Evolutionary conservation across 2,888 invertebrate genomes (phyloP).

Genomic region (Heterodera filipjevi): DNA sequence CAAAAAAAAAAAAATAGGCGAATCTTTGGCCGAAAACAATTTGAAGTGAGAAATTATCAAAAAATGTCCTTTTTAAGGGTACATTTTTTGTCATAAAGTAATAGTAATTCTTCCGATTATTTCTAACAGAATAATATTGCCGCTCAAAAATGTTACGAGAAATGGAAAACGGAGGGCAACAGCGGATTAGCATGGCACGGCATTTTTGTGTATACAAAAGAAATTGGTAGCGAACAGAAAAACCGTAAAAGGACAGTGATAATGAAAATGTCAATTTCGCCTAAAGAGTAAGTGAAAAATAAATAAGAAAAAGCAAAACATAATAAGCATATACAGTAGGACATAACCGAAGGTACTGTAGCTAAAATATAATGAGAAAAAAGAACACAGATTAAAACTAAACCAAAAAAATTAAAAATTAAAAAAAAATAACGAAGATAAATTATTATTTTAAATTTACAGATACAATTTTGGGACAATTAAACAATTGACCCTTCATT

Average conservation of each 20-base stretch:
- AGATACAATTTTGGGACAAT: background rate
- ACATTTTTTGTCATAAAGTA: too few species aligned
- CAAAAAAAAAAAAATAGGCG: too few species aligned
- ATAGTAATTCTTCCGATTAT: too few species aligned
- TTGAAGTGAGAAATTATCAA: too few species aligned
- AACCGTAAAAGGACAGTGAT: background rate
- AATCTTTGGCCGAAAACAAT: too few species aligned
- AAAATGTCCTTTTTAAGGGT: too few species aligned
- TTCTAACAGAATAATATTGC: background rate
- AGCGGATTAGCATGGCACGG: background rate
- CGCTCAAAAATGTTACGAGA: background rate
- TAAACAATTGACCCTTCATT: background rate
- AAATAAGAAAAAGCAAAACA: background rate
- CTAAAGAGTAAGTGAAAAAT: background rate
- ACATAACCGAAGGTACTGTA: too few species aligned
- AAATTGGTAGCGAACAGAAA: background rate
- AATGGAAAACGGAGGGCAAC: background rate
- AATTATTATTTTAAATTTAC: background rate
- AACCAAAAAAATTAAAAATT: too few species aligned
- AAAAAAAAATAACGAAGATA: too few species aligned
- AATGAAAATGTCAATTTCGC: conserved; percentile 6
- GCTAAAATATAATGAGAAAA: too few species aligned
- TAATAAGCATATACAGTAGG: too few species aligned
- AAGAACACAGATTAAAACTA: too few species aligned
- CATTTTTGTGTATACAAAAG: background rate